A percentile compares a stretch with the other conserved stretches of the same genome.
Conservation (phyloP, 2,113 vertebrate species). For the Ellobius talpinus region DNA sequence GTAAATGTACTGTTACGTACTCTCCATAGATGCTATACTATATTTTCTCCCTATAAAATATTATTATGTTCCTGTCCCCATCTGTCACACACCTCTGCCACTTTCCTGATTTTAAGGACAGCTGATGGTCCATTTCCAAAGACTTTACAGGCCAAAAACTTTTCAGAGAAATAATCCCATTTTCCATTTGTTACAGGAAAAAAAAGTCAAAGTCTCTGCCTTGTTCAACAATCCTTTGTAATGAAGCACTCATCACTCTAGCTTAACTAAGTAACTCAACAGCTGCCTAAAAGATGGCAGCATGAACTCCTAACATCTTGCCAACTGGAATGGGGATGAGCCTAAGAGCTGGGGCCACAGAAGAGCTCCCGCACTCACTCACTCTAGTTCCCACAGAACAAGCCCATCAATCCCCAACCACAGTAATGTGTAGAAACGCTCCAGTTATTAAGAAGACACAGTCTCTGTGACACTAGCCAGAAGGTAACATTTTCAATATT, state of each 20-base stretch:
- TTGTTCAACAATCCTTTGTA: background rate
- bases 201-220: too few relatives aligned
- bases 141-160: background rate
- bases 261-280: background rate
- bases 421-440: background rate
- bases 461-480: background rate
- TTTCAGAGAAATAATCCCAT: conserved; percentile 55
- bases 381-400: rapidly evolving
- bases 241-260: background rate
- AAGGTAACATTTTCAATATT: background rate
- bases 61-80: background rate
- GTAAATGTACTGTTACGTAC: too few relatives aligned
- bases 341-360: background rate
- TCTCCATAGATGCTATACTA: background rate
- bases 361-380: rapidly evolving
- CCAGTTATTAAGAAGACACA: background rate
- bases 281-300: background rate
- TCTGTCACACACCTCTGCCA: background rate
- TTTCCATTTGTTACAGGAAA: conserved; percentile 29
- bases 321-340: too few relatives aligned
- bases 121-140: conserved; percentile 5
- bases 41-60: background rate
- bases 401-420: background rate
- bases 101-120: background rate
- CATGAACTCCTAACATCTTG: background rate